Percentiles rank a stretch among this genome's conserved stretches.
phyloP scores from a whole-genome alignment of 2,888 invertebrate species.

The Autographa gamma region DNA sequence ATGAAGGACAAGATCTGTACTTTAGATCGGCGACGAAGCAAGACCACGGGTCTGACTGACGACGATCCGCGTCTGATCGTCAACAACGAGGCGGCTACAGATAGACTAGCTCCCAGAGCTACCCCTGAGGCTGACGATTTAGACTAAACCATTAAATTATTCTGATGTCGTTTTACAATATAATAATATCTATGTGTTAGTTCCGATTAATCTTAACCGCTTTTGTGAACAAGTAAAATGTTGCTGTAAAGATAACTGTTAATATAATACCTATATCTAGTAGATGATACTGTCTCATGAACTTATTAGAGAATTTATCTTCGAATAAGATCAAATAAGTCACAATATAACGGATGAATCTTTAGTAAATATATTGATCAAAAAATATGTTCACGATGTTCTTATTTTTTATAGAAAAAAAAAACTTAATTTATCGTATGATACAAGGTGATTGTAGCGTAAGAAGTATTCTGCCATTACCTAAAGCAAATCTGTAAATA shows the following conservation, averaged over 20 bases:
- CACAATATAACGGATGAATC: constrained; percentile 60
- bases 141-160: constrained; percentile 73
- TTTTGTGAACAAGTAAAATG: constrained; percentile 70
- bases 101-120: constrained; percentile 70
- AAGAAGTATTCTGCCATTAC: constrained; percentile 77
- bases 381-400: constrained; percentile 59
- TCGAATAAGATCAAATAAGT: constrained; percentile 62
- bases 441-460: constrained; percentile 78
- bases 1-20: constrained; percentile 68
- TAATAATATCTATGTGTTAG: constrained; percentile 63
- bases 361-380: constrained; percentile 59
- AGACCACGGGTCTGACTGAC: constrained; percentile 56
- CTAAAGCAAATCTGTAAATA: constrained; percentile 82
- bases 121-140: constrained; percentile 80
- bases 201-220: constrained; percentile 68
- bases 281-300: constrained; percentile 51
- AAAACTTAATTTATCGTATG: constrained; percentile 64
- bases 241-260: constrained; percentile 62
- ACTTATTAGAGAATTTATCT: constrained; percentile 53
- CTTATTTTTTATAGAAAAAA: constrained; percentile 64
- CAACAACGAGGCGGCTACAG: constrained; percentile 46
- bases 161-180: constrained; percentile 62
- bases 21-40: constrained; percentile 81
- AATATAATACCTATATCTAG: constrained; percentile 52
- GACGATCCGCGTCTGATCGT: constrained; percentile 65